A percentile compares a stretch with the other conserved stretches of the same genome.
phyloP scores from a whole-genome alignment of 2,797 vertebrate species.

The Thunnus albacares region DNA sequence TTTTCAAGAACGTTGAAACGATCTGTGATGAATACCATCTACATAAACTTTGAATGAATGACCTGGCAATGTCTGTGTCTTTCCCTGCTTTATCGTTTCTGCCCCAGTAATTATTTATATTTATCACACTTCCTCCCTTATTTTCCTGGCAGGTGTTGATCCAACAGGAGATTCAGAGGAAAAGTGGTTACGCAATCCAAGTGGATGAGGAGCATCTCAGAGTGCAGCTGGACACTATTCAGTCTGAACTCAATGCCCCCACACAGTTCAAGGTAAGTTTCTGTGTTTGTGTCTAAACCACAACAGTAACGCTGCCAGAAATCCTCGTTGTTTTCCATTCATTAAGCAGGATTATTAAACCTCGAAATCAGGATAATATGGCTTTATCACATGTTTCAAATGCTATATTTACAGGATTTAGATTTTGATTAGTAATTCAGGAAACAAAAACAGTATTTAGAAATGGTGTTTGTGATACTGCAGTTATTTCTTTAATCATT shows the following conservation, averaged over 20 bases:
- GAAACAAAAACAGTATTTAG: background rate
- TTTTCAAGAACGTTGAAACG: background rate
- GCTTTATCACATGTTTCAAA: background rate
- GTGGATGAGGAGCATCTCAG: constrained; percentile 97
- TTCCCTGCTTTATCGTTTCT: background rate
- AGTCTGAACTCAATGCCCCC: constrained; percentile 97
- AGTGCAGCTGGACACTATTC: constrained; percentile 98
- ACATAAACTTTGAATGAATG: constrained; percentile 6
- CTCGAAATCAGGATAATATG: background rate
- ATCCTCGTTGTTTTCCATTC: background rate
- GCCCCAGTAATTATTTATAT: constrained; percentile 1
- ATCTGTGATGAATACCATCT: background rate
- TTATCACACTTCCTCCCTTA: background rate
- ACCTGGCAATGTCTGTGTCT: background rate
- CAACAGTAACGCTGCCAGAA: background rate
- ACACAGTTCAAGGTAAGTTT: constrained; percentile 95
- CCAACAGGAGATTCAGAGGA: constrained; percentile 98
- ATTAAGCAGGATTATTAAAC: background rate
- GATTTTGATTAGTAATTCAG: background rate
- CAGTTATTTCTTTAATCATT: background rate
- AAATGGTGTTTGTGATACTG: background rate
- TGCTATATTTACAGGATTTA: background rate
- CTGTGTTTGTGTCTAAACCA: background rate
- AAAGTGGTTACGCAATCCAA: constrained; percentile 97
- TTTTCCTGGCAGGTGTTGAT: constrained; percentile 91